phyloP scores from a whole-genome alignment of 2,797 vertebrate genomes.

The Lepilemur septentrionalis region DNA sequence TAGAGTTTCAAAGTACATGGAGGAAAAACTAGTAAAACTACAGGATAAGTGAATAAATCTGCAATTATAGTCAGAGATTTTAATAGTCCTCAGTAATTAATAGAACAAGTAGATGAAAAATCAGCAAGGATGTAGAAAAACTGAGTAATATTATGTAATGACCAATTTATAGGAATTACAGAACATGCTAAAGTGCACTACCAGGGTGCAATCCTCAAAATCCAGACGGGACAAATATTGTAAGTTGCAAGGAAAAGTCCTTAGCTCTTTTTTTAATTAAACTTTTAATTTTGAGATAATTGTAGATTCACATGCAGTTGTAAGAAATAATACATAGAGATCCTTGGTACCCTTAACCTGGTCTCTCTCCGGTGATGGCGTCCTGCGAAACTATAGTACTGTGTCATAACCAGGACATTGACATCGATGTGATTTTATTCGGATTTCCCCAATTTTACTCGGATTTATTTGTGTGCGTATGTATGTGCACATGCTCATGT shows the following conservation, averaged over 20 bases:
- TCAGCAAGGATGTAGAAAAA: neutral
- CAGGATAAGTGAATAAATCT: neutral
- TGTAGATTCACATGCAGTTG: neutral
- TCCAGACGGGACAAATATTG: neutral
- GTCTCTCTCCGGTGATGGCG: neutral
- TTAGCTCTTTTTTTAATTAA: neutral
- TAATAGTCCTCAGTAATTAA: neutral
- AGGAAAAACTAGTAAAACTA: neutral
- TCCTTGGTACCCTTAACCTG: too few relatives aligned
- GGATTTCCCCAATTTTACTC: neutral
- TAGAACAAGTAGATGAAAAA: neutral
- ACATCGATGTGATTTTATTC: neutral
- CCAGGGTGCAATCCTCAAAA: neutral
- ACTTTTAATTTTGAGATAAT: neutral
- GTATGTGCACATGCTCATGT: too few relatives aligned
- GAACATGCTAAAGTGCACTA: rapidly evolving
- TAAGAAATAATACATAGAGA: neutral
- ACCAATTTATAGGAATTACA: neutral
- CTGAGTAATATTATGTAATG: neutral
- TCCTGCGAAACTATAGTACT: neutral
- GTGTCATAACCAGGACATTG: neutral
- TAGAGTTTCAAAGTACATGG: neutral
- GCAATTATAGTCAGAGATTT: neutral
- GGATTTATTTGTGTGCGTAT: neutral
- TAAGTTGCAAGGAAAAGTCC: neutral